Conservation (phyloP, 2,797 vertebrate genomes). For the Sylvia borin region DNA sequence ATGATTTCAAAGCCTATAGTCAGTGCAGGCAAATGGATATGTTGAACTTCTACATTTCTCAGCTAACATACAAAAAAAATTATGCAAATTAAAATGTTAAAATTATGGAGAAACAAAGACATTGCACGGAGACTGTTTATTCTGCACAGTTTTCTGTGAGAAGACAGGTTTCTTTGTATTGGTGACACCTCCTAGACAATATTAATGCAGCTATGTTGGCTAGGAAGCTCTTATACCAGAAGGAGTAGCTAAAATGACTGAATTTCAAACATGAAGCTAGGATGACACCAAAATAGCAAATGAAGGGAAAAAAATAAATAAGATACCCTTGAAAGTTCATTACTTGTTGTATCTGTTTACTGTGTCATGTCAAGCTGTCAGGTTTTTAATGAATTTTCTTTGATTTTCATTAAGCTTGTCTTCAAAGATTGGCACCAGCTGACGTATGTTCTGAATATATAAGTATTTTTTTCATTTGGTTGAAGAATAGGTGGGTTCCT, state of each 20-base stretch:
- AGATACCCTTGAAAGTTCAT: not conserved
- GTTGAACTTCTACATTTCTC: not conserved
- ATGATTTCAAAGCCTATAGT: not conserved
- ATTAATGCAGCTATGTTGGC: not conserved
- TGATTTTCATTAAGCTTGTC: not conserved
- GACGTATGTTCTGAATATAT: not conserved
- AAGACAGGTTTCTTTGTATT: not conserved
- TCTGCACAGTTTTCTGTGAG: not conserved
- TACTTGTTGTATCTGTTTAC: not conserved
- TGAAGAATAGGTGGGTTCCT: not conserved
- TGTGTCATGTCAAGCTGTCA: not conserved
- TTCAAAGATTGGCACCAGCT: not conserved
- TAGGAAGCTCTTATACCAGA: not conserved
- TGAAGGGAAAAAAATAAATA: not conserved
- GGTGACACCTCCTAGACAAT: not conserved
- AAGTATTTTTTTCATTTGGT: conserved; percentile 16
- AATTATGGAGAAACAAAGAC: not conserved
- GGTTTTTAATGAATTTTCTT: not conserved
- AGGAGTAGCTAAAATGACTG: not conserved
- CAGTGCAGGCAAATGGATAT: not conserved
- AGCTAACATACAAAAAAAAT: not conserved
- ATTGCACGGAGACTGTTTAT: not conserved
- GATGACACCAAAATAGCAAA: not conserved
- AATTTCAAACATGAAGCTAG: not conserved
- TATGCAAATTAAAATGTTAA: not conserved